phyloP scores from a whole-genome alignment of 2,888 invertebrate species.

The Pheosia tremula region DNA sequence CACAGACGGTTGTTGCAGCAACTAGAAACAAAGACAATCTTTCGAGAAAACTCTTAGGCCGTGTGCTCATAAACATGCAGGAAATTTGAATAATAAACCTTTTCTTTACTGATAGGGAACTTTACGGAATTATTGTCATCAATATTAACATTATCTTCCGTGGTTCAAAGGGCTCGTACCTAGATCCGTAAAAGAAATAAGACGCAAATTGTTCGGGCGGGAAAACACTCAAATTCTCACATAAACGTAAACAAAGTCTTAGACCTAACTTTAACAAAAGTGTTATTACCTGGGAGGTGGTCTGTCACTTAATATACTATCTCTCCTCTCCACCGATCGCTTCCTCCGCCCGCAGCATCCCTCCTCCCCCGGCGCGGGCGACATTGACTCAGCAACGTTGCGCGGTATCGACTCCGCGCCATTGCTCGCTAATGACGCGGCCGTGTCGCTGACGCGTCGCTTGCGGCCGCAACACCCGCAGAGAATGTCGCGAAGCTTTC shows the following conservation, averaged over 20 bases:
- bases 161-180: no score
- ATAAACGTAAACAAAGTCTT: no score
- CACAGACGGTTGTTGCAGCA: constrained; percentile 69
- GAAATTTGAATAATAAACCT: no score
- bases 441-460: constrained; percentile 58
- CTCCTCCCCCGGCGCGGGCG: constrained; percentile 54
- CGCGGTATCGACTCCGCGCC: constrained; percentile 42
- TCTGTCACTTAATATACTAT: constrained; percentile 82
- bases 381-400: constrained; percentile 42
- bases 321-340: constrained; percentile 74
- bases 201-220: no score
- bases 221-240: no score
- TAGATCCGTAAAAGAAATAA: no score
- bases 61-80: no score
- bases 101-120: no score
- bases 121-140: no score
- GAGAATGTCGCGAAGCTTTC: constrained; percentile 75
- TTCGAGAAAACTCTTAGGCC: no score
- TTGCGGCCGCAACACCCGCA: constrained; percentile 64
- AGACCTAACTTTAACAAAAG: no score
- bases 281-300: constrained; percentile 61
- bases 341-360: constrained; percentile 76
- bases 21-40: constrained; percentile 38
- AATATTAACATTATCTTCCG: no score
- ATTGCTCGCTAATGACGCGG: constrained; percentile 37